These are phyloP conservation scores for Pithys albifrons DNA, from an alignment of 2,113 vertebrate species.

Conservation along the genomic window DNA sequence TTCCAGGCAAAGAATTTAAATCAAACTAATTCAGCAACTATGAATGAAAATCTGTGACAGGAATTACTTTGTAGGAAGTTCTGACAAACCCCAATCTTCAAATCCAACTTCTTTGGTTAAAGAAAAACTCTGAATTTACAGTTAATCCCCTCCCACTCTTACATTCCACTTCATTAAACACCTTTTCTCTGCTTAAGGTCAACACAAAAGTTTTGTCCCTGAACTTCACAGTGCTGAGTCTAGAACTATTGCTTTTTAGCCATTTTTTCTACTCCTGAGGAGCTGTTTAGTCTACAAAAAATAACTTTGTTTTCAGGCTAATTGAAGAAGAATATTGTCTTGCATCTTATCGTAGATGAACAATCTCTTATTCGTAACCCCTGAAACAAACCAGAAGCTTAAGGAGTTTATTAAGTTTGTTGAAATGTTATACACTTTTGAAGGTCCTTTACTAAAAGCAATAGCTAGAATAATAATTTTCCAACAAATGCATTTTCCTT, in stretches of 20 bases:
- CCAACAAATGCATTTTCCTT: background rate
- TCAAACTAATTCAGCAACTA: background rate
- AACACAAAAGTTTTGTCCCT: background rate
- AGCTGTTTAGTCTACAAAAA: background rate
- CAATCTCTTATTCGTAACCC: background rate
- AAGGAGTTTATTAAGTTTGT: background rate
- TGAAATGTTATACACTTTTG: background rate
- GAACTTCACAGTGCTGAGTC: background rate
- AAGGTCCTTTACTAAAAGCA: background rate
- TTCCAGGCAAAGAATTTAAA: slow-evolving; percentile 10
- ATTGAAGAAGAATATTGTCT: background rate
- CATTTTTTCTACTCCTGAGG: background rate
- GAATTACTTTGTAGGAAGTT: background rate
- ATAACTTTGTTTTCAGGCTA: background rate
- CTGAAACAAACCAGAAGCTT: background rate
- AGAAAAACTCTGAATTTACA: background rate
- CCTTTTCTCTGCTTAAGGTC: slow-evolving; percentile 28
- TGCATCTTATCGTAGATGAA: background rate
- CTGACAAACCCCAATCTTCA: background rate
- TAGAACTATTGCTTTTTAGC: background rate
- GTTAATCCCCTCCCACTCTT: slow-evolving; percentile 24
- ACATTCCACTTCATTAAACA: slow-evolving; percentile 18
- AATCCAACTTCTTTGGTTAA: background rate
- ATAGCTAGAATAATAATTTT: background rate
- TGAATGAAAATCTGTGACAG: background rate